These are phyloP conservation scores for Acanthurus tractus DNA, from an alignment of 2,797 vertebrate species.

Conservation along the genomic window DNA sequence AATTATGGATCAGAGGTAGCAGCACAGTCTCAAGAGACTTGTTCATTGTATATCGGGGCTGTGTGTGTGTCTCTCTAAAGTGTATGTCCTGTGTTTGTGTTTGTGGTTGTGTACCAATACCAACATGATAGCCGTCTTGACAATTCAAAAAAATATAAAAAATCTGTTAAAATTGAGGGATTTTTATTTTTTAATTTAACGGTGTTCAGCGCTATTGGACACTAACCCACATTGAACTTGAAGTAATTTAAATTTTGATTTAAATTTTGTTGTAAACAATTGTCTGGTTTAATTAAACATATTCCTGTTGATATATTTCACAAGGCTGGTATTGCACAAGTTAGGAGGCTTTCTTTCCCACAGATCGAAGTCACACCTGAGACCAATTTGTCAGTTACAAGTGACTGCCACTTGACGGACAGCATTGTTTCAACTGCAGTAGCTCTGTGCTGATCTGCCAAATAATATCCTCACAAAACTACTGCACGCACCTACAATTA, in stretches of 20 bases:
- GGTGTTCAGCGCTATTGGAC: not conserved
- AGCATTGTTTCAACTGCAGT: constrained; percentile 80
- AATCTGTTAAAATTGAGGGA: not conserved
- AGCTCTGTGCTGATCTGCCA: constrained; percentile 75
- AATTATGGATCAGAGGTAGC: constrained; percentile 76
- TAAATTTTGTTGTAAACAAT: no score
- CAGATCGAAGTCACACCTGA: constrained; percentile 51
- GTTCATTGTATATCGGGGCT: constrained; percentile 47
- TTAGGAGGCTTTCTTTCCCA: constrained; percentile 58
- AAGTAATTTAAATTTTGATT: not conserved
- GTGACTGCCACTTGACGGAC: constrained; percentile 75
- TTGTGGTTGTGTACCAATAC: constrained; percentile 24
- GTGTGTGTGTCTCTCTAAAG: constrained; percentile 33
- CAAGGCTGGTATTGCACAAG: constrained; percentile 8
- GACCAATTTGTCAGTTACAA: constrained; percentile 58
- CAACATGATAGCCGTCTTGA: not conserved
- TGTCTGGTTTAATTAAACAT: no score
- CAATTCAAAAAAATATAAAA: not conserved
- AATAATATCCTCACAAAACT: constrained; percentile 70
- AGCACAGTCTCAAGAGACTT: constrained; percentile 57
- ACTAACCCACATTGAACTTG: not conserved
- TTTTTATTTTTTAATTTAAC: not conserved
- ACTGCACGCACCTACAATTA: constrained; percentile 78
- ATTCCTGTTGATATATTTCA: no score
- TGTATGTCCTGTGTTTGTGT: constrained; percentile 24